A percentile compares a stretch with the other conserved stretches of the same genome.
phyloP scores from a whole-genome alignment of 1,140 invertebrate species.

The Pseudomyrmex sp. region DNA sequence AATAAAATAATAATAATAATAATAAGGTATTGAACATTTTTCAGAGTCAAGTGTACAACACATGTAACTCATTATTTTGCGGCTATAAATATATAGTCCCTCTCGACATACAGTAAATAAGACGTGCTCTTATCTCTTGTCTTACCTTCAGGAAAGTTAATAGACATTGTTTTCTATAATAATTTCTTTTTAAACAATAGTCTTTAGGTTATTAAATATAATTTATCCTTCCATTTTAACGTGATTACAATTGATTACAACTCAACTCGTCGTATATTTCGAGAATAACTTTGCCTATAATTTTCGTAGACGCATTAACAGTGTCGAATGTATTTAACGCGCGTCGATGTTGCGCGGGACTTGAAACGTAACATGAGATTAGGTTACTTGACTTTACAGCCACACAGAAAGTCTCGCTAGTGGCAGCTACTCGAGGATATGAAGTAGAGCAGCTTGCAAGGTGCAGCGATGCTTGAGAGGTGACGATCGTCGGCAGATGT shows the following conservation, averaged over 20 bases:
- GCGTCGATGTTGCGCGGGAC: background rate
- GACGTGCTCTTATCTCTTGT: background rate
- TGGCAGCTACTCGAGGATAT: conserved; percentile 58
- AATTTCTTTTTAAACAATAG: background rate
- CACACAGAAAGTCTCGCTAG: conserved; percentile 32
- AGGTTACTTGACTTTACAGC: conserved; percentile 28
- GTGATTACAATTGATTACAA: conserved; percentile 2
- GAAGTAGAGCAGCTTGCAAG: conserved; percentile 57
- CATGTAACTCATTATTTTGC: conserved; percentile 15
- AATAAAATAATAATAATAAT: conserved; percentile 59
- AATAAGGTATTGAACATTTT: conserved; percentile 26
- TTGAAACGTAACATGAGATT: conserved; percentile 26
- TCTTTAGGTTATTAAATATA: background rate
- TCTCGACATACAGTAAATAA: background rate
- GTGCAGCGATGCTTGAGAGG: conserved; percentile 57
- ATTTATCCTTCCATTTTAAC: background rate
- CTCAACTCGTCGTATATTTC: background rate
- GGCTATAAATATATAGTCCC: conserved; percentile 17
- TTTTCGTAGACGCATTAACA: conserved; percentile 6
- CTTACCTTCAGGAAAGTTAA: background rate
- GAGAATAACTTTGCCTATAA: background rate
- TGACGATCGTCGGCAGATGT: conserved; percentile 70
- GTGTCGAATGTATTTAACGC: conserved; percentile 14
- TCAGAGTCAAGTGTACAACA: background rate
- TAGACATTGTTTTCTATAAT: background rate